Evolutionary conservation across 2,113 vertebrate species (phyloP).

Genomic region (Forbesichthys papilliferus): DNA sequence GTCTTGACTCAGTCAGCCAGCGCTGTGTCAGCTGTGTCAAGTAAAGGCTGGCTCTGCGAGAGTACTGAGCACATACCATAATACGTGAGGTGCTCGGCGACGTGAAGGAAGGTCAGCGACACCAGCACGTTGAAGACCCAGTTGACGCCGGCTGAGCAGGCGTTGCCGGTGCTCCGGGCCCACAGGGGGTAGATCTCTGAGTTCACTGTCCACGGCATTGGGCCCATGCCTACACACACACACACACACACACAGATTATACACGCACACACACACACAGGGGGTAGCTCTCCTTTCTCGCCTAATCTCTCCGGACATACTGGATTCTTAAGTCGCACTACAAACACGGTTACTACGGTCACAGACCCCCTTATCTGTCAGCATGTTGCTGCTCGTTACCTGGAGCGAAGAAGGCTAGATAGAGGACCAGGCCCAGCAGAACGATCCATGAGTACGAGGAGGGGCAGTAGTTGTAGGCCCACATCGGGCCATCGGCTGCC

Average conservation of each 20-base stretch:
- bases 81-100: conserved; percentile 90
- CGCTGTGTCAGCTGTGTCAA: too few species aligned
- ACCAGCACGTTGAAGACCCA: conserved; percentile 97
- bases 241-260: too few species aligned
- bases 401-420: conserved; percentile 93
- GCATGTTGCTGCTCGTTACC: conserved; percentile 71
- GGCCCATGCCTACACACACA: conserved; percentile 85
- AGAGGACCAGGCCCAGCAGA: conserved; percentile 90
- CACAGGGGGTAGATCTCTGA: conserved; percentile 98
- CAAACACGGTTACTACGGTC: too few species aligned
- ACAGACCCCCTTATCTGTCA: too few species aligned
- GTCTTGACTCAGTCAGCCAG: too few species aligned
- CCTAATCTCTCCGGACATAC: too few species aligned
- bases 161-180: conserved; percentile 96
- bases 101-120: conserved; percentile 93
- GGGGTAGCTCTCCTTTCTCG: conserved; percentile 86
- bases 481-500: conserved; percentile 73
- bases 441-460: conserved; percentile 92
- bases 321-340: too few species aligned
- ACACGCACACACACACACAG: conserved; percentile 72
- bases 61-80: conserved; percentile 78
- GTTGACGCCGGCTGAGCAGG: conserved; percentile 92
- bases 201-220: conserved; percentile 98
- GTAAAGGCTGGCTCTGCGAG: too few species aligned
- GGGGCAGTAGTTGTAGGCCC: conserved; percentile 98